Conservation (phyloP, 2,113 vertebrate genomes). For the Daubentonia madagascariensis region DNA sequence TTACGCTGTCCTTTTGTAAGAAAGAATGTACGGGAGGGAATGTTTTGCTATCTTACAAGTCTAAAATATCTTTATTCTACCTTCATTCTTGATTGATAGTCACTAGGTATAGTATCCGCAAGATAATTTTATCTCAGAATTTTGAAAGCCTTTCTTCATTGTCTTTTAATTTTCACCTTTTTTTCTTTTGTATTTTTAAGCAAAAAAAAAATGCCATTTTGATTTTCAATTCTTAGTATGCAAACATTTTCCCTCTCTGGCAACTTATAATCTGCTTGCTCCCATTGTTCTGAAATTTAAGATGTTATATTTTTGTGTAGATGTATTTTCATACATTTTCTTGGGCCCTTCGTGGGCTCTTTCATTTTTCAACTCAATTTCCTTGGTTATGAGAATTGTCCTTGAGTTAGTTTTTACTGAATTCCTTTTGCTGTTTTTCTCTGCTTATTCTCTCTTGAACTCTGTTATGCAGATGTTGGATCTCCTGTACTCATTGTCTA, state of each 20-base stretch:
- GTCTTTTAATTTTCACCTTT: background rate
- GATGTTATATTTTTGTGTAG: background rate
- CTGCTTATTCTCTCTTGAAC: background rate
- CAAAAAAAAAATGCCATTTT: background rate
- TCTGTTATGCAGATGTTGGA: background rate
- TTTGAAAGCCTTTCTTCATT: background rate
- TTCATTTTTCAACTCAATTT: background rate
- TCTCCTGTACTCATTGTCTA: background rate
- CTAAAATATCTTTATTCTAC: background rate
- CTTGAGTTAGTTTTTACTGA: background rate
- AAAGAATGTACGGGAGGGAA: fast-evolving
- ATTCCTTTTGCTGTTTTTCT: background rate
- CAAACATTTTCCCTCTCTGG: background rate
- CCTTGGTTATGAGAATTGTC: background rate
- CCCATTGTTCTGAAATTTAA: background rate
- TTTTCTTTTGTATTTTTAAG: background rate
- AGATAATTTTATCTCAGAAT: background rate
- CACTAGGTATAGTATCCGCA: background rate
- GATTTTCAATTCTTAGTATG: background rate
- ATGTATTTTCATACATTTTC: background rate
- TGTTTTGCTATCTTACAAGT: background rate
- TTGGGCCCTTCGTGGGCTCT: background rate
- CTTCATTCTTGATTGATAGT: background rate
- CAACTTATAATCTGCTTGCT: background rate
- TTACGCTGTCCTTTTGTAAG: background rate